A percentile compares a stretch with the other conserved stretches of the same genome.
phyloP scores from a whole-genome alignment of 1,140 invertebrate genomes.

The Drosophila sucinea region DNA sequence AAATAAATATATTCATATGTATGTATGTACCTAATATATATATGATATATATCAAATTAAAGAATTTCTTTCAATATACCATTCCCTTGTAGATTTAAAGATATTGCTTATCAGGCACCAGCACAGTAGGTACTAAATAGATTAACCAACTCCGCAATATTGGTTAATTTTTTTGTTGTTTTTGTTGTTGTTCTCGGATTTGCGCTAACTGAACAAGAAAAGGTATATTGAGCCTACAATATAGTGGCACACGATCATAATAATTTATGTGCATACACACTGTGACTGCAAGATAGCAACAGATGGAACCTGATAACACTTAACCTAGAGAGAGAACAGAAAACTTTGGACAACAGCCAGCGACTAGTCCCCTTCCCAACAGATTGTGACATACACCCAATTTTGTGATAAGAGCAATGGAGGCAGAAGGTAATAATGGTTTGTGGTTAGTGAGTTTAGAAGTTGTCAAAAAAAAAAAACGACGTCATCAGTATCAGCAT shows the following conservation, averaged over 20 bases:
- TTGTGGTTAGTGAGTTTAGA: neutral
- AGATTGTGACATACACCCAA: neutral
- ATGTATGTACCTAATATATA: neutral
- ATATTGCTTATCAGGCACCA: neutral
- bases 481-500: conserved; percentile 18
- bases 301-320: conserved; percentile 9
- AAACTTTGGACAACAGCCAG: neutral
- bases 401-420: neutral
- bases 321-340: neutral
- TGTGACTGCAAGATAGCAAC: conserved; percentile 6
- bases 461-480: neutral
- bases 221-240: neutral
- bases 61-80: neutral
- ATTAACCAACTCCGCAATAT: neutral
- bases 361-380: neutral
- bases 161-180: too few relatives aligned
- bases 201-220: too few relatives aligned
- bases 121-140: neutral
- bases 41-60: neutral
- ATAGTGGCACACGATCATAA: neutral
- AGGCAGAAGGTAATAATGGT: neutral
- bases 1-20: too few relatives aligned
- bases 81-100: neutral
- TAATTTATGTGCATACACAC: conserved; percentile 8
- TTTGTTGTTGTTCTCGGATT: too few relatives aligned